These are phyloP conservation scores for Caenorhabditis afra DNA, from an alignment of 2,888 invertebrate species.

Conservation along the genomic window DNA sequence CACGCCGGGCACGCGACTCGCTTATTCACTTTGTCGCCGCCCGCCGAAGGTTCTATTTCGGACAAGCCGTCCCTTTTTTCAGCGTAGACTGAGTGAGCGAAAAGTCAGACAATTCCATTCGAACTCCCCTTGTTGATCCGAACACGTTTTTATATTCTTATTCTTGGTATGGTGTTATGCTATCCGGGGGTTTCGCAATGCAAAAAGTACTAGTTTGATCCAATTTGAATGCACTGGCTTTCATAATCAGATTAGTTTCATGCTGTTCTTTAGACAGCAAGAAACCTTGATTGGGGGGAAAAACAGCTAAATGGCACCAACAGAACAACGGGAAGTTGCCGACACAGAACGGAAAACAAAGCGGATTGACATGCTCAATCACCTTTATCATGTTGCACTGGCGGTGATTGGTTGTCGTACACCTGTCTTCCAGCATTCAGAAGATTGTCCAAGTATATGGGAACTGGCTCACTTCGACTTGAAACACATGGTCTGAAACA, in stretches of 20 bases:
- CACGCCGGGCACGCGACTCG: slow-evolving; percentile 18
- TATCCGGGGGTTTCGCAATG: too few species aligned
- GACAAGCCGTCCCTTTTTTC: neutral
- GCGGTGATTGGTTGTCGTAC: slow-evolving; percentile 80
- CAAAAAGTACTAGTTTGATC: too few species aligned
- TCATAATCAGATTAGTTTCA: too few species aligned
- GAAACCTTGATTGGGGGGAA: too few species aligned
- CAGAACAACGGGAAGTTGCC: neutral
- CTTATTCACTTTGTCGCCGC: slow-evolving; percentile 22
- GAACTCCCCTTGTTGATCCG: neutral
- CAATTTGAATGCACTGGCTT: too few species aligned
- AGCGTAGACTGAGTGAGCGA: too few species aligned
- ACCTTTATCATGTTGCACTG: slow-evolving; percentile 71
- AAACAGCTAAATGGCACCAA: neutral
- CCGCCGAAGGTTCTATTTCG: neutral
- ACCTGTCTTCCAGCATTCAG: slow-evolving; percentile 72
- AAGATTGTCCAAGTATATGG: slow-evolving; percentile 77
- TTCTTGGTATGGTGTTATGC: too few species aligned
- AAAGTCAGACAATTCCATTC: neutral
- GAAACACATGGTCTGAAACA: slow-evolving; percentile 24
- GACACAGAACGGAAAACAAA: neutral
- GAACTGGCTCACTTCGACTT: slow-evolving; percentile 75
- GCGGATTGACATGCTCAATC: neutral
- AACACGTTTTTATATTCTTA: too few species aligned
- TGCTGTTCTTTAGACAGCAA: too few species aligned